Percentiles rank a stretch among this genome's conserved stretches.
Conservation (phyloP, 2,797 vertebrate species). For the Sebastes iracundus region DNA sequence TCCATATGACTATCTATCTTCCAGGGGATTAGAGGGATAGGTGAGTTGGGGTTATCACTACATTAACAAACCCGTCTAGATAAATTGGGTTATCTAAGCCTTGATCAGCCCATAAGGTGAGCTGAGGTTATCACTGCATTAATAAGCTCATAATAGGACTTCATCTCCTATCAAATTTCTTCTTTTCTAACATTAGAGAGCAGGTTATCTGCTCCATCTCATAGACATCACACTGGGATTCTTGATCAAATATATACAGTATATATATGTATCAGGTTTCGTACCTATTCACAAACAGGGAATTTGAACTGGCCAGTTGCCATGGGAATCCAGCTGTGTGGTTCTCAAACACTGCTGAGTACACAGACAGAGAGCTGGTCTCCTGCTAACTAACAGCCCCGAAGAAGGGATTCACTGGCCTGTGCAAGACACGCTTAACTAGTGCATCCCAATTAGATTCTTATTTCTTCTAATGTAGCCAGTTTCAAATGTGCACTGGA, state of each 20-base stretch:
- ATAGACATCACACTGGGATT: not conserved
- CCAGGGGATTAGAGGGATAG: not conserved
- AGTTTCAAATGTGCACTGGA: not conserved
- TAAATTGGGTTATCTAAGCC: too few relatives aligned
- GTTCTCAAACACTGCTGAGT: slow-evolving; percentile 1
- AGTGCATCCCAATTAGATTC: not conserved
- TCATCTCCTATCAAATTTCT: not conserved
- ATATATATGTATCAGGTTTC: not conserved
- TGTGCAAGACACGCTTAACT: not conserved
- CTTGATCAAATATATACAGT: not conserved
- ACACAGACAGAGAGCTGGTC: not conserved
- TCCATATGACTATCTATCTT: not conserved
- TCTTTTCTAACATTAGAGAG: not conserved
- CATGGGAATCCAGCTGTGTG: not conserved
- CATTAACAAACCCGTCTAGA: rapidly evolving
- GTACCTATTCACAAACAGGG: not conserved
- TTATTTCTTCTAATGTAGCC: not conserved
- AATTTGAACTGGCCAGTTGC: not conserved
- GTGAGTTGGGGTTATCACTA: not conserved
- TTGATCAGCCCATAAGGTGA: not conserved
- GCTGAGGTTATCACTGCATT: not conserved
- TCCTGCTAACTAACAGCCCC: not conserved
- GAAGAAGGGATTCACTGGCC: not conserved
- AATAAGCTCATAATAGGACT: not conserved
- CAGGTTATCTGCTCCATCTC: not conserved